Evolutionary conservation across 2,888 invertebrate genomes (phyloP).

Genomic region (Belgica antarctica): DNA sequence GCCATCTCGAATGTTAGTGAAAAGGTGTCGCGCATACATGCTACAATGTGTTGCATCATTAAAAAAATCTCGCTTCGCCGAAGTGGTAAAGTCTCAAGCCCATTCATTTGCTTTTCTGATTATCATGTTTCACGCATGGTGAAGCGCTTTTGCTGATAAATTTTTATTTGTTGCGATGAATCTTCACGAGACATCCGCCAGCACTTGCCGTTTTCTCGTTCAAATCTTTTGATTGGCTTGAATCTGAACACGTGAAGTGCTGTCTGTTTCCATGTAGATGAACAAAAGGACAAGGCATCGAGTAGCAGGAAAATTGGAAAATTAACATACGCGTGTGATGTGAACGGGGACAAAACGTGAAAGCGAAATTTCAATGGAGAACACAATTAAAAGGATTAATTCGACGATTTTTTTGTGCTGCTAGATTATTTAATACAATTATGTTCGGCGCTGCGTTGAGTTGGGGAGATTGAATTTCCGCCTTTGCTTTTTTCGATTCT

Average conservation of each 20-base stretch:
- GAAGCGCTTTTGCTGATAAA: not conserved
- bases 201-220: not conserved
- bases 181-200: not conserved
- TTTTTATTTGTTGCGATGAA: not conserved
- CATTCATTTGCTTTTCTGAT: conserved; percentile 37
- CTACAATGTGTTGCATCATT: not conserved
- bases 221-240: conserved; percentile 16
- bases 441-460: not conserved
- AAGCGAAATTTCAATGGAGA: not conserved
- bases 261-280: not conserved
- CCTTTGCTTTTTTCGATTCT: not conserved
- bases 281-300: conserved; percentile 19
- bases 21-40: not conserved
- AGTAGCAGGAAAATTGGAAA: conserved; percentile 36
- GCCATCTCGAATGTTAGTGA: not conserved
- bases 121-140: conserved; percentile 43
- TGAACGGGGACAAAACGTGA: not conserved
- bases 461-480: no score
- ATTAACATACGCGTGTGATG: no score
- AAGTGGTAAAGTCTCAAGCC: conserved; percentile 23
- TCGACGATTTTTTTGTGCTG: conserved; percentile 30
- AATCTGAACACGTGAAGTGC: not conserved
- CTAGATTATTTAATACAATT: conserved; percentile 44
- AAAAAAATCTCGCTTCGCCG: not conserved
- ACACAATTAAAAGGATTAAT: conserved; percentile 43